Conservation (phyloP, 2,888 invertebrate genomes). For the Rhopalosiphum nymphaeae region DNA sequence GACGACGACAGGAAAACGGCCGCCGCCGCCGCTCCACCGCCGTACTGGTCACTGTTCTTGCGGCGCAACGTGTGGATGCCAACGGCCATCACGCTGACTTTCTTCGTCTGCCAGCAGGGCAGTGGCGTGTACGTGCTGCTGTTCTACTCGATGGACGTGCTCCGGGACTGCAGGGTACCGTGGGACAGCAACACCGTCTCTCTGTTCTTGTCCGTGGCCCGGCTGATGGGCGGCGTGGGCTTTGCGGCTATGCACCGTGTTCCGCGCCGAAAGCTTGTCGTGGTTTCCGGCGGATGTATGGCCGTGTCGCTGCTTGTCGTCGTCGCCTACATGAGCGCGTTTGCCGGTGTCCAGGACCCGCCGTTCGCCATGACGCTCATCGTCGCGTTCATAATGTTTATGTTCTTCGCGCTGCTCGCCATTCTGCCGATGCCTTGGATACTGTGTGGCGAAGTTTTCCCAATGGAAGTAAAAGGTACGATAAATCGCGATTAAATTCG, state of each 20-base stretch:
- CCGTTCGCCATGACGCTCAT: neutral
- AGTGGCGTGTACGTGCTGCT: conserved; percentile 62
- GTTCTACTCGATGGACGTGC: conserved; percentile 42
- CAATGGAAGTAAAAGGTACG: conserved; percentile 51
- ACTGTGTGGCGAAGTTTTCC: conserved; percentile 61
- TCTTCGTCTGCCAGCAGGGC: conserved; percentile 47
- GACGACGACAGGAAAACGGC: too few relatives aligned
- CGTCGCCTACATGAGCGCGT: conserved; percentile 1
- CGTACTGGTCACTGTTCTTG: conserved; percentile 28
- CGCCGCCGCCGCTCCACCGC: neutral
- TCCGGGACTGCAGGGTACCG: neutral
- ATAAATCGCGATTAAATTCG: too few relatives aligned
- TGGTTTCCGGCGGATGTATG: conserved; percentile 45
- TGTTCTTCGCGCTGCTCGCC: conserved; percentile 47
- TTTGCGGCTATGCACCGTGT: conserved; percentile 33
- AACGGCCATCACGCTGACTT: neutral
- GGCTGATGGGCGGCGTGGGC: conserved; percentile 23
- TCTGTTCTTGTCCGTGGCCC: neutral
- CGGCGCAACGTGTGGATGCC: conserved; percentile 54
- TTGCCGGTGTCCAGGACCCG: neutral
- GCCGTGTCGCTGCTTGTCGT: conserved; percentile 19
- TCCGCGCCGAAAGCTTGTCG: conserved; percentile 7
- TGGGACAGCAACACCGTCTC: conserved; percentile 29
- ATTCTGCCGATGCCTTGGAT: conserved; percentile 57
- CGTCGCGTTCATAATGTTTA: conserved; percentile 14